Base-by-base conservation (phyloP, 2,797 vertebrate genomes). In the Fringilla coelebs region DNA sequence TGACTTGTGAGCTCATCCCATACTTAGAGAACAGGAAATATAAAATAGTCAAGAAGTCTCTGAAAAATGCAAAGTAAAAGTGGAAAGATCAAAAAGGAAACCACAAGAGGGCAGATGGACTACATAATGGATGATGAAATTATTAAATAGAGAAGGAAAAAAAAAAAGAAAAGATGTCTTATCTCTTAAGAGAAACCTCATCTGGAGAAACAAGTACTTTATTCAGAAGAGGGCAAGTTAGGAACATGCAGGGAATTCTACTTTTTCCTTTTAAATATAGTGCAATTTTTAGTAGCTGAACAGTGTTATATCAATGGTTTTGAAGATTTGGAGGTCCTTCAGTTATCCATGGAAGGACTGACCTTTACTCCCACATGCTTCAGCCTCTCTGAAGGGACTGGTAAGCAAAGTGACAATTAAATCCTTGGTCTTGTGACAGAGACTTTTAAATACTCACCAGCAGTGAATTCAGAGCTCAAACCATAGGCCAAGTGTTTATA, bases 41-140 rank as follows among this genome's bases (percentile, higher is more conserved):
- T 81, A 85, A 96, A 97, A 96, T 94, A 96, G 78, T 89, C 43
- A 70, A 87, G 88, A 82, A 90, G 75, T 80, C 79, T 89, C 87
- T 81, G 63, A 87, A 79, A 97, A 96, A 94, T 88, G 66, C 72
- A 88, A 94, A 96, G 89, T 51, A 84, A 73, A 93, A 93, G 86
- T 88, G 66, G 87, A 94, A 96, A 93, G 87, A 94, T 85, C 85
- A 96, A 89, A 85, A 75, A 74, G 78, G 86, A 97, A 96, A 96
- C 98, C 98, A 97, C 97, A 95, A 98, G 97, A 96, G 97, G 97
- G 97, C 98, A 97, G 96, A 98, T 95, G 93, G 88, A 94, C 96
- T 95, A 92, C 96, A 97, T 96, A 90, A 96, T 91, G 95, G 72
- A 96, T 92, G 88, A 96, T 92, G 67, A 91, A 91, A 89, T 85